phyloP scores from a whole-genome alignment of 1,140 invertebrate genomes.

The Armadillidium nasatum region DNA sequence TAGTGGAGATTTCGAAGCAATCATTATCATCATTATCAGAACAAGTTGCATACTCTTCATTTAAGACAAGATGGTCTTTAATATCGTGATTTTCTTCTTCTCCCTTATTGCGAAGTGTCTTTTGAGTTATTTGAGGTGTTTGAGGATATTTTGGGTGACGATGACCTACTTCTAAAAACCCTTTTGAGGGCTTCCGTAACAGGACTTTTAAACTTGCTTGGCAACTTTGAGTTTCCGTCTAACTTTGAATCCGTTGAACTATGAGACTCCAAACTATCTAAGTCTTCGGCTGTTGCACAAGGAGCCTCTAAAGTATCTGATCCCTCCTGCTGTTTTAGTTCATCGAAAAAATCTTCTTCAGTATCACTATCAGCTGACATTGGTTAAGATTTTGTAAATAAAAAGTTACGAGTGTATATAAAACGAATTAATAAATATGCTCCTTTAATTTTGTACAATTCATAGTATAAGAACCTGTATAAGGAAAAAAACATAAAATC shows the following conservation, averaged over 20 bases:
- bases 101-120: not conserved
- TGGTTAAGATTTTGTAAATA: not conserved
- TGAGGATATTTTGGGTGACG: conserved; percentile 23
- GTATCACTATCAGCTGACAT: not conserved
- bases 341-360: conserved; percentile 12
- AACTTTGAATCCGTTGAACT: not conserved
- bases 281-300: not conserved
- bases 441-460: no score
- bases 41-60: not conserved
- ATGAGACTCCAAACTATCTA: not conserved
- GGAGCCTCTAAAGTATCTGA: conserved; percentile 8
- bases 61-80: not conserved
- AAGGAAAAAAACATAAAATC: no score
- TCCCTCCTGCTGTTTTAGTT: conserved; percentile 15
- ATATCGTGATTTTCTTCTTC: not conserved
- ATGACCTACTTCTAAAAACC: conserved; percentile 33
- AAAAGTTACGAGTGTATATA: no score
- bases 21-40: not conserved
- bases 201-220: conserved; percentile 18
- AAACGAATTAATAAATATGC: no score
- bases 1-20: not conserved
- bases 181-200: conserved; percentile 31
- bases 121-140: not conserved
- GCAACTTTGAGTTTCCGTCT: not conserved
- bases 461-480: no score